Evolutionary conservation across 2,888 invertebrate species (phyloP).

Genomic region (Habrosyne pyritoides): DNA sequence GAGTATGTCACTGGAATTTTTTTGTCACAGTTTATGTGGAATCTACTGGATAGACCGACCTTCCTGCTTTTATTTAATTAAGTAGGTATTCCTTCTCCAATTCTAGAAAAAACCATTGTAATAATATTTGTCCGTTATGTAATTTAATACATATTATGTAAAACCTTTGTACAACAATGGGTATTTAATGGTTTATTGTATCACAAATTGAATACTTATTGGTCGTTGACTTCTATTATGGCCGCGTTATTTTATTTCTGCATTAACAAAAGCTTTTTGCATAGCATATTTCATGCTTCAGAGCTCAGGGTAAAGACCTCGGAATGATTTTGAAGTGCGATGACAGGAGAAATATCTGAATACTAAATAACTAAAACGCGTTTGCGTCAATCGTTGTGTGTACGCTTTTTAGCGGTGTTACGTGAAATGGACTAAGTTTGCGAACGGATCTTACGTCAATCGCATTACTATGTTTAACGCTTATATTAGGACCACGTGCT

Average conservation of each 20-base stretch:
- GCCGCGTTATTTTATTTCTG: conserved; percentile 1
- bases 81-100: too few relatives aligned
- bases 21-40: too few relatives aligned
- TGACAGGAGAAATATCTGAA: conserved; percentile 33
- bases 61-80: too few relatives aligned
- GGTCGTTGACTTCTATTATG: conserved; percentile 9
- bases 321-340: conserved; percentile 33
- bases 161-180: not conserved
- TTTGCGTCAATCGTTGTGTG: conserved; percentile 70
- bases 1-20: not conserved
- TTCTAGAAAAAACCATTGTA: too few relatives aligned
- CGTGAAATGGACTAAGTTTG: conserved; percentile 59
- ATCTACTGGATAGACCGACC: too few relatives aligned
- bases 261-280: conserved; percentile 5
- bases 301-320: conserved; percentile 33
- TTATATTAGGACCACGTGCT: conserved; percentile 28
- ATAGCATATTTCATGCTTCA: conserved; percentile 19
- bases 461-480: conserved; percentile 51
- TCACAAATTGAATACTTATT: conserved; percentile 5
- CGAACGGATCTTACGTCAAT: conserved; percentile 58
- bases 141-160: too few relatives aligned
- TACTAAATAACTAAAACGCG: conserved; percentile 30
- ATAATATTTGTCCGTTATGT: too few relatives aligned
- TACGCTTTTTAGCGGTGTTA: conserved; percentile 55
- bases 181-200: conserved; percentile 4